phyloP scores from a whole-genome alignment of 2,797 vertebrate species.

The Numenius phaeopus region DNA sequence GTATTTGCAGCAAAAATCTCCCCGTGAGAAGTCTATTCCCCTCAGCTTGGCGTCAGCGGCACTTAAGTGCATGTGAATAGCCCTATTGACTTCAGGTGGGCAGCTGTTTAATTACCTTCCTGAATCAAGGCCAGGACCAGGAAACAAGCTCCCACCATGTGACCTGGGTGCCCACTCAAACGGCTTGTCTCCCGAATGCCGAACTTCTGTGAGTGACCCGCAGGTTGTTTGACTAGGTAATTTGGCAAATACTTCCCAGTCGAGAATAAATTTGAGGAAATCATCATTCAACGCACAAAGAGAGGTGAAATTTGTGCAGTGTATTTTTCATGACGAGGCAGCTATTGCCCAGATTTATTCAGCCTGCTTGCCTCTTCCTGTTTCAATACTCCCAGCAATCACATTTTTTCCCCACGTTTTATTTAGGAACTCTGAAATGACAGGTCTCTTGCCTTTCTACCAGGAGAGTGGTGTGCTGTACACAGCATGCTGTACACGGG shows the following conservation, averaged over 20 bases:
- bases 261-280: conserved; percentile 36
- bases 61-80: conserved; percentile 64
- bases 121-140: conserved; percentile 47
- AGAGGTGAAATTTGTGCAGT: not conserved
- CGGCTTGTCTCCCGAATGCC: not conserved
- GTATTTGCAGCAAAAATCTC: conserved; percentile 55
- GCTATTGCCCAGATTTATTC: conserved; percentile 46
- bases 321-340: conserved; percentile 47
- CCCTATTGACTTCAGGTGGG: conserved; percentile 62
- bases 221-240: not conserved
- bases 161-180: not conserved
- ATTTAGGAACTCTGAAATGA: conserved; percentile 59
- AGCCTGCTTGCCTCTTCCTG: conserved; percentile 30
- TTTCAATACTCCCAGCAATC: conserved; percentile 14
- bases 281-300: not conserved
- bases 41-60: conserved; percentile 51
- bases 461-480: conserved; percentile 36
- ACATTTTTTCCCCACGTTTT: not conserved
- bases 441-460: conserved; percentile 51
- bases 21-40: conserved; percentile 60
- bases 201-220: not conserved
- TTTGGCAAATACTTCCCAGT: conserved; percentile 45
- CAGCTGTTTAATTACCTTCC: conserved; percentile 69
- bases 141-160: not conserved
- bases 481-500: conserved; percentile 20